A percentile compares a stretch with the other conserved stretches of the same genome.
Conservation (phyloP, 2,797 vertebrate species). For the Cuniculus paca region DNA sequence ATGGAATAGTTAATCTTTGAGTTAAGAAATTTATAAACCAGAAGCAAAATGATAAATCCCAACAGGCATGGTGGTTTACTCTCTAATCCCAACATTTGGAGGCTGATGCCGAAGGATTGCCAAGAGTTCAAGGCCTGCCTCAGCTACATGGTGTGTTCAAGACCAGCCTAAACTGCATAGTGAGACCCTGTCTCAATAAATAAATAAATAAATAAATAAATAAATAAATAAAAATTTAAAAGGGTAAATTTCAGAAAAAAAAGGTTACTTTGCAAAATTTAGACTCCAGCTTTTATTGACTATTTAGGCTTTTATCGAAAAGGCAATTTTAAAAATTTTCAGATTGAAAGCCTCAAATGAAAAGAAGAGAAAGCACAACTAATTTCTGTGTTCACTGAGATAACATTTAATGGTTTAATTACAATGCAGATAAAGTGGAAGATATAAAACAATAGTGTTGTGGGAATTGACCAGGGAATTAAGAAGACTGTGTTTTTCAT, state of each 20-base stretch:
- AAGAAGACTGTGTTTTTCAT: conserved; percentile 73
- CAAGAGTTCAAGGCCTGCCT: background rate
- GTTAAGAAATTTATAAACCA: conserved; percentile 52
- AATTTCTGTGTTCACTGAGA: conserved; percentile 74
- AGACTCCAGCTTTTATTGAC: conserved; percentile 66
- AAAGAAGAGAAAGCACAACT: conserved; percentile 79
- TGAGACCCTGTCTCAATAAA: background rate
- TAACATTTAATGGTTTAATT: conserved; percentile 85
- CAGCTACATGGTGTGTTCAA: background rate
- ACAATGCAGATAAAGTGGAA: conserved; percentile 86
- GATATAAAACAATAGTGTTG: conserved; percentile 80
- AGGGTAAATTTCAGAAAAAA: conserved; percentile 39
- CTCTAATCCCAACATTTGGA: background rate
- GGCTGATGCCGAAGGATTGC: background rate
- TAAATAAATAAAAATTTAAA: background rate
- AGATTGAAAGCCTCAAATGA: conserved; percentile 72
- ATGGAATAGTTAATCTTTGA: conserved; percentile 58
- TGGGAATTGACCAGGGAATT: conserved; percentile 60
- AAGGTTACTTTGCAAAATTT: conserved; percentile 64
- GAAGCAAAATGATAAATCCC: background rate
- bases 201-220: background rate
- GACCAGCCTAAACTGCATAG: background rate
- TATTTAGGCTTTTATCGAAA: conserved; percentile 64
- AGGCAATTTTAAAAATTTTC: conserved; percentile 69
- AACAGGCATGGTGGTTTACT: background rate